Conservation (phyloP, 2,888 invertebrate species). For the Choristoneura rosaceana region DNA sequence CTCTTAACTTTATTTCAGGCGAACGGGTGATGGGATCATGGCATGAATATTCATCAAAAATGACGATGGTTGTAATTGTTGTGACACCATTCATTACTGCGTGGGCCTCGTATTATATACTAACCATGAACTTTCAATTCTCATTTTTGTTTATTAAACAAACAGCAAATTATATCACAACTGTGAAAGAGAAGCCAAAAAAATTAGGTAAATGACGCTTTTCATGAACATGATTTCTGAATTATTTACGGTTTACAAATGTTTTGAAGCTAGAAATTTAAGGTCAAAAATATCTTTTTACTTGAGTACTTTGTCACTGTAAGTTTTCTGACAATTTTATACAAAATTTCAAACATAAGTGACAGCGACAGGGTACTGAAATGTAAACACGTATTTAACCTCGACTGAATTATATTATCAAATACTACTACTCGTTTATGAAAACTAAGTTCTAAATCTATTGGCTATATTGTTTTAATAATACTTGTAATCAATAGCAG, state of each 20-base stretch:
- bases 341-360: no score
- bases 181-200: conserved; percentile 9
- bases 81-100: conserved; percentile 60
- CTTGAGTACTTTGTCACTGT: no score
- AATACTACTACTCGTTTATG: neutral
- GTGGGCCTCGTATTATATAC: conserved; percentile 42
- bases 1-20: conserved; percentile 66
- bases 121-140: conserved; percentile 36
- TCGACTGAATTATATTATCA: neutral
- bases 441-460: neutral
- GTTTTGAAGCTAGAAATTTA: no score
- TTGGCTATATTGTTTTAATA: neutral
- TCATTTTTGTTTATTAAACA: conserved; percentile 25
- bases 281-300: no score
- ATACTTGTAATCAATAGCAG: conserved; percentile 13
- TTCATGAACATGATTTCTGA: neutral
- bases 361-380: no score
- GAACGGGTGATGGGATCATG: conserved; percentile 68
- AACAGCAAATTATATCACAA: conserved; percentile 1
- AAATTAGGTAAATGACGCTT: conserved; percentile 32
- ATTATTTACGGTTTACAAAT: neutral
- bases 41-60: conserved; percentile 59
- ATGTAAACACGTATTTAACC: no score
- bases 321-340: no score
- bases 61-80: conserved; percentile 58